Conservation (phyloP, 35 echinoderm and acorn worm genomes). For the Eucidaris tribuloides region DNA sequence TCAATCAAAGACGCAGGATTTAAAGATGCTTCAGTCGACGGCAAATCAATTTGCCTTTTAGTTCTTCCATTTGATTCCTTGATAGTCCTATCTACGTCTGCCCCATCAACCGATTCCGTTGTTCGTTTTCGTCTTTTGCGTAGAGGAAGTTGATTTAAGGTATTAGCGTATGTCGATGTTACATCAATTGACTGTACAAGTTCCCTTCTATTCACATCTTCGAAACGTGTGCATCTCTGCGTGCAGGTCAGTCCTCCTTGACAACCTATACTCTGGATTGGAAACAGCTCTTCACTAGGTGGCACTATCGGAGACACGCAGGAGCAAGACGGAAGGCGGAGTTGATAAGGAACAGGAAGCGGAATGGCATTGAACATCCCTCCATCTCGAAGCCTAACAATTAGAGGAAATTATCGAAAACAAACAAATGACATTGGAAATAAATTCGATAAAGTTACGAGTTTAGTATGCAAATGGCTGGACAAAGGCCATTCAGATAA, state of each 20-base stretch:
- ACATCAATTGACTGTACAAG: constrained; percentile 77
- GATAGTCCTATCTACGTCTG: neutral
- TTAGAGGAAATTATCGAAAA: neutral
- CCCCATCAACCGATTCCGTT: neutral
- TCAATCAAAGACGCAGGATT: neutral
- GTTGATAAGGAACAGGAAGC: constrained; percentile 40
- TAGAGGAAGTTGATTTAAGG: neutral
- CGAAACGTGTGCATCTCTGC: constrained; percentile 32
- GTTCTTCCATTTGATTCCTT: neutral
- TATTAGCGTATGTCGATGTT: constrained; percentile 58
- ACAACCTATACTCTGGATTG: constrained; percentile 39
- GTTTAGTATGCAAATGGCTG: too few species aligned
- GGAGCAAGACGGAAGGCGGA: constrained; percentile 66
- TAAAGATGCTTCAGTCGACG: neutral
- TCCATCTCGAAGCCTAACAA: constrained; percentile 80
- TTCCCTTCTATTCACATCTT: constrained; percentile 46
- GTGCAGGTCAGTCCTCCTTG: neutral
- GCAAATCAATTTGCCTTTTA: neutral
- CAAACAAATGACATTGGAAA: too few species aligned
- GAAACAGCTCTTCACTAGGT: constrained; percentile 16
- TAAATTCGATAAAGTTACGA: too few species aligned
- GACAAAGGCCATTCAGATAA: too few species aligned
- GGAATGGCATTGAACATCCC: constrained; percentile 79
- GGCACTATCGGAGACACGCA: constrained; percentile 37
- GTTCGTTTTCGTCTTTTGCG: neutral